phyloP scores from a whole-genome alignment of 2,888 invertebrate species.

The Cosmia trapezina region DNA sequence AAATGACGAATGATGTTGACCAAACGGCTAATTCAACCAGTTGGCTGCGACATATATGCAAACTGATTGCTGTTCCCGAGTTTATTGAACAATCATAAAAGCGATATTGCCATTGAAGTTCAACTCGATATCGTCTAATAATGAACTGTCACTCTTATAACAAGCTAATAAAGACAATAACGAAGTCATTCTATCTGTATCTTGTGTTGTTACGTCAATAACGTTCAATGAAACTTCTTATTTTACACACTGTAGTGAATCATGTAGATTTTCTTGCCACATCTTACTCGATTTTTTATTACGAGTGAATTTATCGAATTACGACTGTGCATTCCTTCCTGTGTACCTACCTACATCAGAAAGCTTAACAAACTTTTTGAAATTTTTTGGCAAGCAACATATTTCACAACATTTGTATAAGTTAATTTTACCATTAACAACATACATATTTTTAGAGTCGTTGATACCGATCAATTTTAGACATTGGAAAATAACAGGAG shows the following conservation, averaged over 20 bases:
- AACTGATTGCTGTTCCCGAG: constrained; percentile 44
- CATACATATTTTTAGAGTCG: constrained; percentile 63
- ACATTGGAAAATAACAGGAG: constrained; percentile 76
- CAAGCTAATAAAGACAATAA: constrained; percentile 60
- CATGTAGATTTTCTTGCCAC: constrained; percentile 25
- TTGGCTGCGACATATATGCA: background rate
- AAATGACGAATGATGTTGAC: no score
- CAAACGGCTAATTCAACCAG: no score
- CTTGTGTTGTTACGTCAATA: constrained; percentile 39
- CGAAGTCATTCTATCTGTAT: constrained; percentile 47
- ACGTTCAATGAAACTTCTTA: constrained; percentile 50
- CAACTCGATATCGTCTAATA: constrained; percentile 50
- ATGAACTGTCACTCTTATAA: constrained; percentile 58
- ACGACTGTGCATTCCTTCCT: constrained; percentile 28
- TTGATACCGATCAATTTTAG: constrained; percentile 74
- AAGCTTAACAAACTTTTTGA: constrained; percentile 44
- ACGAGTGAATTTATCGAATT: constrained; percentile 44
- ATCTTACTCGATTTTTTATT: constrained; percentile 37
- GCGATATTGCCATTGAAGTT: constrained; percentile 50
- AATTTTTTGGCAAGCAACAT: constrained; percentile 51
- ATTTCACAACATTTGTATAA: constrained; percentile 63
- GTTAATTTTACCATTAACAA: constrained; percentile 63
- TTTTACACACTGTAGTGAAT: constrained; percentile 30
- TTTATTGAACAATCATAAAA: constrained; percentile 57
- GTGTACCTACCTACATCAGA: constrained; percentile 24